Evolutionary conservation across 2,797 vertebrate species (phyloP).

Genomic region (Tolypeutes matacus): DNA sequence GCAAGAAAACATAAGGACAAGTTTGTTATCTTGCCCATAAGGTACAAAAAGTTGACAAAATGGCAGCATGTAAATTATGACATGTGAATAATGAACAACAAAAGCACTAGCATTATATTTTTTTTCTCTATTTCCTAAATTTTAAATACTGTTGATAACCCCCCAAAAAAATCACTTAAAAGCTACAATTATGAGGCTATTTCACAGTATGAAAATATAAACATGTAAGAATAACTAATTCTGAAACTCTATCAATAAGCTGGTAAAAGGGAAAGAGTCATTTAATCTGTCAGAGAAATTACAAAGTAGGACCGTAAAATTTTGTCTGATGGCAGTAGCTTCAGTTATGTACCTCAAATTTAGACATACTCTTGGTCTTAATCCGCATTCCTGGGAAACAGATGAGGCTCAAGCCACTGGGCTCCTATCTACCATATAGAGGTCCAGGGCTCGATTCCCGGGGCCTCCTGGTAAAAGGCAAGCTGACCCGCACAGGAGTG

Average conservation of each 20-base stretch:
- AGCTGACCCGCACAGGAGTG: too few species aligned
- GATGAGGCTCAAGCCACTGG: too few species aligned
- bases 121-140: not conserved
- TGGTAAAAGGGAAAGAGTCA: conserved; percentile 2
- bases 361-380: too few species aligned
- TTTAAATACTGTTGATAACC: not conserved
- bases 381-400: too few species aligned
- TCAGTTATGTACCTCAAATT: too few species aligned
- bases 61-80: not conserved
- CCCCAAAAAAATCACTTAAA: not conserved
- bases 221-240: not conserved
- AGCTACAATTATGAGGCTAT: not conserved
- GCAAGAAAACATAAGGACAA: not conserved
- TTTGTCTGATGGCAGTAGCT: not conserved
- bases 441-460: too few species aligned
- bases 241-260: not conserved
- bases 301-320: conserved; percentile 23
- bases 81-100: not conserved
- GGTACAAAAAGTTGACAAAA: conserved; percentile 19
- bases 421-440: too few species aligned
- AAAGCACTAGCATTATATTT: not conserved
- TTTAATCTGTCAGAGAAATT: not conserved
- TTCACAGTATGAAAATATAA: not conserved
- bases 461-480: too few species aligned
- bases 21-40: not conserved